Base-by-base conservation (phyloP, 2,888 invertebrate species). In the Acanthosoma haemorrhoidale region DNA sequence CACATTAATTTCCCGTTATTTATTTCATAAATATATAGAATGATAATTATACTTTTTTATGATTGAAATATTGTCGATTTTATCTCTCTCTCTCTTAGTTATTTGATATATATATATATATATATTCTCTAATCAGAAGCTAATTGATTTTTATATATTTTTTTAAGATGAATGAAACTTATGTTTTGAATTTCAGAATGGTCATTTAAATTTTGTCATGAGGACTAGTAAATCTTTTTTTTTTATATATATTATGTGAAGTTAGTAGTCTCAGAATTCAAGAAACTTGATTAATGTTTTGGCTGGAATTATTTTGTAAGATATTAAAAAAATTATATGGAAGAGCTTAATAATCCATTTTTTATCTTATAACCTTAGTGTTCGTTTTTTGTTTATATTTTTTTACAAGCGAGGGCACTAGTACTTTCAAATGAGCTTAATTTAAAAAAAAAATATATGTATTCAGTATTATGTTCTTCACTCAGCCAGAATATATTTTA, bases 331-430 rank as follows among this genome's bases (percentile, higher is more conserved):
- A 51, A 51, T 25, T 25, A 51, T n/a, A 51, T 51, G 51, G 25
- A 51, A 51, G 51, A 51, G 51, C 51, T 51, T 51, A 51, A 51
- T n/a, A 25, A 51, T 51, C 51, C 25, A 51, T 29, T 51, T 51
- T 51, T 51, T n/a, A 25, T n/a, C 18, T n/a, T 2, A 51, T 25
- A 25, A 21, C 51, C 29, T 51, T 11, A 18, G n/a, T 21, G 43
- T n/a, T n/a, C n/a, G n/a, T n/a, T n/a, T n/a, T n/a, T n/a, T n/a
- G n/a, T n/a, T n/a, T n/a, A n/a, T n/a, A n/a, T n/a, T n/a, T n/a
- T n/a, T n/a, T n/a, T n/a, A n/a, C n/a, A n/a, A n/a, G n/a, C n/a
- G n/a, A n/a, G n/a, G n/a, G n/a, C n/a, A n/a, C n/a, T n/a, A n/a
- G n/a, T n/a, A n/a, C n/a, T n/a, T n/a, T n/a, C n/a, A n/a, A n/a